phyloP scores from a whole-genome alignment of 2,888 invertebrate species.

The Heliconius ismenius region DNA sequence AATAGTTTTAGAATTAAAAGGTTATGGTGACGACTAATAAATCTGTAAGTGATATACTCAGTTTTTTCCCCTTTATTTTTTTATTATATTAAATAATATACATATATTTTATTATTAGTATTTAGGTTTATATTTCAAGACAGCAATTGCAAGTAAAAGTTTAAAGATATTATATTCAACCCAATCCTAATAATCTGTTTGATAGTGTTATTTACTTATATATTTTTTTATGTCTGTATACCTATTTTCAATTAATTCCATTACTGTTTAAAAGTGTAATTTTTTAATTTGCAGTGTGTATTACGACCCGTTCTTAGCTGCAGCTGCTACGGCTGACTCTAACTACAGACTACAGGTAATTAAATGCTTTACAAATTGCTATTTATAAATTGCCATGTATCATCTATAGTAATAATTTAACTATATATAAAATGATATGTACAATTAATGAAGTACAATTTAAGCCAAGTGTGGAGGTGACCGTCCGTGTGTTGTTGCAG shows the following conservation, averaged over 20 bases:
- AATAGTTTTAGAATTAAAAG: constrained; percentile 26
- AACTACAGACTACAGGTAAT: constrained; percentile 95
- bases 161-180: neutral
- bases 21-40: constrained; percentile 23
- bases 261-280: constrained; percentile 16
- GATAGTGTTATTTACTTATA: neutral
- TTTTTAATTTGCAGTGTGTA: constrained; percentile 85
- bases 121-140: neutral
- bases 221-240: neutral
- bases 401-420: neutral
- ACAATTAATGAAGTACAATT: constrained; percentile 8
- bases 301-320: constrained; percentile 97
- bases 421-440: neutral
- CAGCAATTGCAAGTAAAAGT: neutral
- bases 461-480: constrained; percentile 50
- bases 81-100: neutral
- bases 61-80: neutral
- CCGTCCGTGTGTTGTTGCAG: constrained; percentile 83
- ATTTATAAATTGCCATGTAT: constrained; percentile 1
- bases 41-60: constrained; percentile 20
- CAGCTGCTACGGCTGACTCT: constrained; percentile 91
- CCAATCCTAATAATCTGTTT: neutral
- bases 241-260: neutral
- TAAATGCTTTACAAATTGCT: constrained; percentile 9
- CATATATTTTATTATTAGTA: neutral